These are phyloP conservation scores for Melopsittacus undulatus DNA, from an alignment of 2,797 vertebrate species.

Conservation along the genomic window DNA sequence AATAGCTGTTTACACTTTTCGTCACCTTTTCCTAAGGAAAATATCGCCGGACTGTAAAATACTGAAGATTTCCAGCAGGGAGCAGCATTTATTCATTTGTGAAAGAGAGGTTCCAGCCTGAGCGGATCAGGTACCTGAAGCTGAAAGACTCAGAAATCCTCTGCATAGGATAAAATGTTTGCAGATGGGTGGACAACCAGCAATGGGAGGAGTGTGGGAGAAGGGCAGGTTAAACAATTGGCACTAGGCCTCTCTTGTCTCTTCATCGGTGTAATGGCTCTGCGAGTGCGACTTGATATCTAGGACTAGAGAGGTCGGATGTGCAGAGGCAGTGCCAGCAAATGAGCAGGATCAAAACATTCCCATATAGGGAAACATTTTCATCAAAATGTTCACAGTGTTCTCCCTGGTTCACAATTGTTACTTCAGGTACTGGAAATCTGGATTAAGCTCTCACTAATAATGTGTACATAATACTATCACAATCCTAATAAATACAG, in stretches of 20 bases:
- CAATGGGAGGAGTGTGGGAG: neutral
- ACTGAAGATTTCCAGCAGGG: constrained; percentile 53
- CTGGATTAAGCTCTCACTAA: neutral
- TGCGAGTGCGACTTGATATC: neutral
- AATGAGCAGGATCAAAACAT: neutral
- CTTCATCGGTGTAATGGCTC: neutral
- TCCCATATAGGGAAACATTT: neutral
- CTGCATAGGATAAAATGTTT: neutral
- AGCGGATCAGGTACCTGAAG: neutral
- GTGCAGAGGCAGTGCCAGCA: neutral
- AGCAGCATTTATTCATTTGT: constrained; percentile 61
- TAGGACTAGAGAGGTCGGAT: neutral
- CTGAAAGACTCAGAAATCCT: neutral
- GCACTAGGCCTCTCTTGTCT: neutral
- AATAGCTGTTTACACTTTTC: neutral
- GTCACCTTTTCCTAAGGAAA: neutral
- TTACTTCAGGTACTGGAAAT: neutral
- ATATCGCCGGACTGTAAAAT: neutral
- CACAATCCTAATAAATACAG: fast-evolving
- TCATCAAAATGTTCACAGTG: neutral
- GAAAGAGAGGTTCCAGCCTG: neutral
- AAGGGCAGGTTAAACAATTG: neutral
- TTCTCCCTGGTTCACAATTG: neutral
- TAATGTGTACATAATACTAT: neutral
- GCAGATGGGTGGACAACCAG: neutral